Evolutionary conservation across 2,113 vertebrate genomes (phyloP).

Genomic region (Siniperca knerii): DNA sequence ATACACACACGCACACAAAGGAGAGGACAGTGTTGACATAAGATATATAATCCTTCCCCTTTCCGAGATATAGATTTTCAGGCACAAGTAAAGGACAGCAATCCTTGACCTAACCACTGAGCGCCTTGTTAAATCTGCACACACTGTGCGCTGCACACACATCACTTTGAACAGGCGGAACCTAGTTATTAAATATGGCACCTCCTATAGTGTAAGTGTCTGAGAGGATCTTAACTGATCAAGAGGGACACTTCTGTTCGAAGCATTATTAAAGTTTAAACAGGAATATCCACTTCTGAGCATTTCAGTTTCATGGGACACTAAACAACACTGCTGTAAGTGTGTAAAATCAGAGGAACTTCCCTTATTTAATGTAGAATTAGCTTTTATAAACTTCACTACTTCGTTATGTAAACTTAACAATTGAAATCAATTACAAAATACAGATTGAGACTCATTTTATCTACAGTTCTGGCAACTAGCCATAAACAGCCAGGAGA

Average conservation of each 20-base stretch:
- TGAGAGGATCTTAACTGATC: conserved; percentile 58
- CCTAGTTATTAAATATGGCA: conserved; percentile 61
- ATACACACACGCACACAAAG: conserved; percentile 49
- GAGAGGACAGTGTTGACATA: conserved; percentile 71
- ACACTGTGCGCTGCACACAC: conserved; percentile 46
- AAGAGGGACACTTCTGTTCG: conserved; percentile 49
- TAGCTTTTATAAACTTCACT: background rate
- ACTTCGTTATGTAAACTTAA: background rate
- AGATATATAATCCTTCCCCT: conserved; percentile 75
- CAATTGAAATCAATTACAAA: background rate
- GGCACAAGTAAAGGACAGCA: conserved; percentile 72
- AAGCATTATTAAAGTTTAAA: conserved; percentile 64
- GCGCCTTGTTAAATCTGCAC: conserved; percentile 71
- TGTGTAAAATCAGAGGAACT: background rate
- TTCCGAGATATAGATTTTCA: conserved; percentile 77
- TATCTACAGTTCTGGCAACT: background rate
- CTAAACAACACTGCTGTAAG: background rate
- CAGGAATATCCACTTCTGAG: conserved; percentile 15
- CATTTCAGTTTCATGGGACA: background rate
- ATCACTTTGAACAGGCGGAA: conserved; percentile 55
- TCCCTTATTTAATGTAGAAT: background rate
- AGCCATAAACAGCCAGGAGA: background rate
- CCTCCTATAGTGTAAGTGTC: conserved; percentile 45
- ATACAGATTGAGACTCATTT: background rate
- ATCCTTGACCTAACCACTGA: conserved; percentile 75